A percentile compares a stretch with the other conserved stretches of the same genome.
Evolutionary conservation across 2,888 invertebrate genomes (phyloP).

Genomic region (Stenoptilia bipunctidactyla): DNA sequence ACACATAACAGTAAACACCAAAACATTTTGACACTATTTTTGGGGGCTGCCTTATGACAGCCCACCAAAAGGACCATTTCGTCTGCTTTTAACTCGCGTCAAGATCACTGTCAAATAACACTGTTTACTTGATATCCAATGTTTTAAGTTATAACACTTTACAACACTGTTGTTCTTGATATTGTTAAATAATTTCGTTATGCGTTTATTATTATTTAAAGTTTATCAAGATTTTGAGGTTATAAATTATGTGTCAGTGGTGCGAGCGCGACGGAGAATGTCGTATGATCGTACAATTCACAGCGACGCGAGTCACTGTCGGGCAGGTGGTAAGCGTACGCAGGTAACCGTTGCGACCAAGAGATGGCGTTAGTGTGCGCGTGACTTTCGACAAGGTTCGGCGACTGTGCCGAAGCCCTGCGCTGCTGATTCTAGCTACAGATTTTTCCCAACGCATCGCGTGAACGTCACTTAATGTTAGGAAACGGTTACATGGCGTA

Average conservation of each 20-base stretch:
- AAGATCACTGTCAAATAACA: slow-evolving; percentile 46
- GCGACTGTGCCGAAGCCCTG: slow-evolving; percentile 62
- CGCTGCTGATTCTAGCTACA: slow-evolving; percentile 62
- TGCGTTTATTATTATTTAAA: background rate
- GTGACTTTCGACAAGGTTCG: slow-evolving; percentile 53
- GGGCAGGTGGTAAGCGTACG: slow-evolving; percentile 45
- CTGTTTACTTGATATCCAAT: slow-evolving; percentile 28
- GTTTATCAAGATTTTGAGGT: slow-evolving; percentile 54
- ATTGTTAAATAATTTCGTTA: slow-evolving; percentile 32
- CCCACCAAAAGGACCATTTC: slow-evolving; percentile 63
- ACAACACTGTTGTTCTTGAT: slow-evolving; percentile 38
- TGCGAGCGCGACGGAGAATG: slow-evolving; percentile 63
- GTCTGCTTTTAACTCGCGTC: slow-evolving; percentile 54
- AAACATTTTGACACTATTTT: slow-evolving; percentile 66
- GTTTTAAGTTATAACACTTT: slow-evolving; percentile 31
- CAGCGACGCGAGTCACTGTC: slow-evolving; percentile 14
- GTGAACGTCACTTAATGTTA: slow-evolving; percentile 40
- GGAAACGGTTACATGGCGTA: slow-evolving; percentile 36
- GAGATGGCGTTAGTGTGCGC: slow-evolving; percentile 51
- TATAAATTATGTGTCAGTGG: slow-evolving; percentile 64
- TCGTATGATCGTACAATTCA: slow-evolving; percentile 19
- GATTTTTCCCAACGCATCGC: slow-evolving; percentile 65
- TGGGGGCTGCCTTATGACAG: slow-evolving; percentile 68
- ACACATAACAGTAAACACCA: slow-evolving; percentile 63
- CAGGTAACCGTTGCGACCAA: slow-evolving; percentile 24